Evolutionary conservation across 2,888 invertebrate genomes (phyloP).

Genomic region (Anthophora plumipes): DNA sequence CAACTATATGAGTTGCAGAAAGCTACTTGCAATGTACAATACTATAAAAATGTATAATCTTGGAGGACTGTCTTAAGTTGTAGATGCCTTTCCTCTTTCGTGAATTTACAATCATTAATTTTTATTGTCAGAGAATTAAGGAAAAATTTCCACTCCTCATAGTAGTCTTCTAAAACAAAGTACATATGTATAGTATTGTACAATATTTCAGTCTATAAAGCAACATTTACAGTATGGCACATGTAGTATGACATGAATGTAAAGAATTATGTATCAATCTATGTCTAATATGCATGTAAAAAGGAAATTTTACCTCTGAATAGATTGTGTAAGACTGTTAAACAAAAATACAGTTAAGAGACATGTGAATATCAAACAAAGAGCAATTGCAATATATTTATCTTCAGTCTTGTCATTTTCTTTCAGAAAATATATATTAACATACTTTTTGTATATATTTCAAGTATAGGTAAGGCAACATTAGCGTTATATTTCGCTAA

Average conservation of each 20-base stretch:
- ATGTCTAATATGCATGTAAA: conserved; percentile 70
- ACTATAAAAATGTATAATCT: conserved; percentile 10
- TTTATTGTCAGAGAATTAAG: background rate
- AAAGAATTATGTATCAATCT: conserved; percentile 53
- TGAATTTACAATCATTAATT: background rate
- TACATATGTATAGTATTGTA: conserved; percentile 23
- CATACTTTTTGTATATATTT: background rate
- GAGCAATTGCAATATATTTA: conserved; percentile 37
- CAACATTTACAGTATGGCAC: conserved; percentile 38
- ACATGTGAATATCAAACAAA: conserved; percentile 55
- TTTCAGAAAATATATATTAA: background rate
- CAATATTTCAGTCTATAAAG: conserved; percentile 44
- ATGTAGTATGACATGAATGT: conserved; percentile 41
- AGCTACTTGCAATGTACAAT: conserved; percentile 37
- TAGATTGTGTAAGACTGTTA: conserved; percentile 81
- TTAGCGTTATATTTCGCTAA: background rate
- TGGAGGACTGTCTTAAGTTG: background rate
- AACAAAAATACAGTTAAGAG: conserved; percentile 73
- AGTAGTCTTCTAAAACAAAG: conserved; percentile 2
- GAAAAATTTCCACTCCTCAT: background rate
- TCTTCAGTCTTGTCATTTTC: conserved; percentile 19
- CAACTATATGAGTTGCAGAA: conserved; percentile 12
- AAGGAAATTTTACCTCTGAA: conserved; percentile 79
- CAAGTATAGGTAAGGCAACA: background rate
- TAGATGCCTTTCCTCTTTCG: background rate